Base-by-base conservation (phyloP, 2,113 vertebrate genomes). In the Myotis yumanensis region DNA sequence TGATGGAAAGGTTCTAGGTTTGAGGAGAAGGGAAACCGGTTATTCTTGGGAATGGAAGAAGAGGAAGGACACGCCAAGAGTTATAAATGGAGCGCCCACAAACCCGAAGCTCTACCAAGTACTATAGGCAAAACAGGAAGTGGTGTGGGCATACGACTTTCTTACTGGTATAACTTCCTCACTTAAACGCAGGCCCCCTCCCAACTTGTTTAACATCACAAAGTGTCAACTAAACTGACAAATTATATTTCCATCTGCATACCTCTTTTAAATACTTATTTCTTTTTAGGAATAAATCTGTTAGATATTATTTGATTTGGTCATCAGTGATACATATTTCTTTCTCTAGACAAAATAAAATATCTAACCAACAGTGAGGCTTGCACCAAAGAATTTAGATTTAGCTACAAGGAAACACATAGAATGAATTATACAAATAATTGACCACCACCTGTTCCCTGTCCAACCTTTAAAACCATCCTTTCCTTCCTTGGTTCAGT, bases 91-190 rank as follows among this genome's bases (percentile, higher is more conserved):
- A 57, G 35, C 1, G 0, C 62, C 52, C 75, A 35, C 76, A 82
- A 97, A 92, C 72, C 88, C 88, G 71, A 76, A 88, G 25, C 12
- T 30, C 48, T 81, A 1, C 66, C 12, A 46, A 59, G 0, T 20
- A 32, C 76, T 22, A 4, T 2, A n/a, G 51, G 69, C 51, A 83
- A 90, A 96, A 94, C 89, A 93, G 96, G 95, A 97, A 96, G 89
- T 69, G 89, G 54, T 32, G 17, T 37, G 52, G 37, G 30, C 14
- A 28, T 35, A n/a, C 25, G 28, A 52, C 71, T 68, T 40, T 89
- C 83, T 86, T 71, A 43, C 84, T 71, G 11, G 28, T 54, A 62
- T 30, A 35, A 37, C 90, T 95, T 94, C 92, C 92, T 96, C 52
- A 25, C 79, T 73, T 37, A 66, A 30, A 66, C 11, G 68, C 87